A percentile compares a stretch with the other conserved stretches of the same genome.
phyloP scores from a whole-genome alignment of 1,140 invertebrate species.

The Eufriesea mexicana region DNA sequence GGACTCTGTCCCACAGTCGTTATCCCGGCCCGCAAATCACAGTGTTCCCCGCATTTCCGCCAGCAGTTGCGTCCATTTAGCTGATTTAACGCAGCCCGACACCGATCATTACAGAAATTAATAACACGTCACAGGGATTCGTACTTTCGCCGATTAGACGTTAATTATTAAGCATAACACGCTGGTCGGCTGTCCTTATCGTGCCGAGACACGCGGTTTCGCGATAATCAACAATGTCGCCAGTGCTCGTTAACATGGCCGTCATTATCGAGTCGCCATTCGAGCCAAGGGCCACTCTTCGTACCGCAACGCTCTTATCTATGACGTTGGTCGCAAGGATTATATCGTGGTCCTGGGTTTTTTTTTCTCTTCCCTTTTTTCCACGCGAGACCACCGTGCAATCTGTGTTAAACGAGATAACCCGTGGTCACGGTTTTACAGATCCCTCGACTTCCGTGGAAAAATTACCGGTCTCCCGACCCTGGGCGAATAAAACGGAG shows the following conservation, averaged over 20 bases:
- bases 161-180: slow-evolving; percentile 62
- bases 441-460: neutral
- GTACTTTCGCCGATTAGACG: slow-evolving; percentile 43
- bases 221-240: slow-evolving; percentile 76
- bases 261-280: slow-evolving; percentile 38
- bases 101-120: slow-evolving; percentile 8
- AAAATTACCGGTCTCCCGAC: too few relatives aligned
- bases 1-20: neutral
- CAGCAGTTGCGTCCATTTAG: neutral
- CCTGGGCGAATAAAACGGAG: too few relatives aligned
- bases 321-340: slow-evolving; percentile 9
- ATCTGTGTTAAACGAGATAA: neutral
- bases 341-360: slow-evolving; percentile 10
- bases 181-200: slow-evolving; percentile 70
- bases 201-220: slow-evolving; percentile 76
- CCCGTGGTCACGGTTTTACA: neutral
- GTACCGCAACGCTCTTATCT: neutral
- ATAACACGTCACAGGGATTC: slow-evolving; percentile 32
- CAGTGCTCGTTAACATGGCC: slow-evolving; percentile 61
- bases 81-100: slow-evolving; percentile 9
- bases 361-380: neutral
- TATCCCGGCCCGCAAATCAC: neutral
- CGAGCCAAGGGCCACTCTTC: slow-evolving; percentile 1
- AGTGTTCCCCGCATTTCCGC: slow-evolving; percentile 21
- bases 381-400: too few relatives aligned